These are phyloP conservation scores for Ormyrus labotus DNA, from an alignment of 2,888 invertebrate species.

Conservation along the genomic window DNA sequence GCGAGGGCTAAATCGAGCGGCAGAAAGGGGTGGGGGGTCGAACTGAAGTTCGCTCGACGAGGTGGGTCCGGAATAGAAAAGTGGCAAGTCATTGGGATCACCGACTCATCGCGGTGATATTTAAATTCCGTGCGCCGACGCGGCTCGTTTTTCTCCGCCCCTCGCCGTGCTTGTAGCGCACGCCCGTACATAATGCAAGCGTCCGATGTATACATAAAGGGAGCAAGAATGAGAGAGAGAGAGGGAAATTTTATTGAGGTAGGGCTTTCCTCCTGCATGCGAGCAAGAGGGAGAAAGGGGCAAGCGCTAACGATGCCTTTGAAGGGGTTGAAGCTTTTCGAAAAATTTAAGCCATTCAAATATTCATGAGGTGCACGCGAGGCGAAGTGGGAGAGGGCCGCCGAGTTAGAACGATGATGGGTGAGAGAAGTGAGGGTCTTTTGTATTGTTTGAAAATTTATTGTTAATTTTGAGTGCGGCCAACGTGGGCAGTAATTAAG, in stretches of 20 bases:
- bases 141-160: conserved; percentile 12
- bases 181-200: conserved; percentile 29
- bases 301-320: conserved; percentile 30
- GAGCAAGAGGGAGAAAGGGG: neutral
- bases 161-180: neutral
- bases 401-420: neutral
- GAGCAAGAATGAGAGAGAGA: neutral
- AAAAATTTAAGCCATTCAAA: conserved; percentile 51
- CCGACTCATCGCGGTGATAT: conserved; percentile 13
- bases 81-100: conserved; percentile 2
- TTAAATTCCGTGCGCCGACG: conserved; percentile 30
- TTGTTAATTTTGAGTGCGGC: neutral
- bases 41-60: neutral
- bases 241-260: neutral
- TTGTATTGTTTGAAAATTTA: neutral
- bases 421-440: neutral
- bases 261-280: neutral
- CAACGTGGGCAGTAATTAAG: neutral
- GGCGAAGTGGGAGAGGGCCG: conserved; percentile 13
- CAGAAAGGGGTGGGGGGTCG: neutral
- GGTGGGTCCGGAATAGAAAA: too few relatives aligned
- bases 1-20: neutral
- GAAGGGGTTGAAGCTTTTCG: conserved; percentile 47
- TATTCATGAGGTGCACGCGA: conserved; percentile 35
- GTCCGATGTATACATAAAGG: neutral